Evolutionary conservation across 2,797 vertebrate genomes (phyloP), one percentile per base, ranked within the genome.

Genomic region (Pseudochaenichthys georgianus): DNA sequence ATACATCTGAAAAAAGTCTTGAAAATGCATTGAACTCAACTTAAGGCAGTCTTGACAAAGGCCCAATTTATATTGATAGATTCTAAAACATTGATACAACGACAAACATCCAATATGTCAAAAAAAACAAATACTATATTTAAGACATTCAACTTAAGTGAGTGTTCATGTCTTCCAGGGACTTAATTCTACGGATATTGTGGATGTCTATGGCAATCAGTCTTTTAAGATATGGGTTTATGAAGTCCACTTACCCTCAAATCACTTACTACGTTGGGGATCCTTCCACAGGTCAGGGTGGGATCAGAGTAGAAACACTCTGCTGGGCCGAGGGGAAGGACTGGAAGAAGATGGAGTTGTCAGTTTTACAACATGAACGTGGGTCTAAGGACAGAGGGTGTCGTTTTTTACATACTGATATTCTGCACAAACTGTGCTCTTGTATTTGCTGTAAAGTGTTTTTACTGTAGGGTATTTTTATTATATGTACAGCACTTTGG

Each of bases 221-320:
- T 45, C 6, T 54, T 5, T 13, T 38, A 38, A 7, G 17, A 17
- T 15, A 9, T 5, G 11, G 17, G 34, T 9, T 61, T 31, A 0
- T 34, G 5, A 65, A 38, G n/a, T 50, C 4, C 13, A 60, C 88
- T 84, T 47, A 91, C 93, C 75, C 9, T 70, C 19, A 77, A 3
- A 17, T 86, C 60, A 2, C 10, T 77, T 15, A 82, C 50, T 6
- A 12, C 43, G 71, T 86, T 91, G 16, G 70, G 85, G 72, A 89
- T 83, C 86, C 88, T 48, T 41, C 79, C 75, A 19, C 38, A n/a
- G 54, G 16, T 7, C 78, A 64, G 0, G 13, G 64, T 83, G 81
- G 87, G 86, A 11, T 91, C 87, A 9, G 48, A 61, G 81, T 91
- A 90, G 83, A 86, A 88, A 2, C 65, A 0, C 77, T 90, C 89